Percentiles rank a stretch among this genome's conserved stretches.
These are phyloP conservation scores for Myiotriccus ornatus DNA, from an alignment of 2,797 vertebrate species.

Conservation along the genomic window DNA sequence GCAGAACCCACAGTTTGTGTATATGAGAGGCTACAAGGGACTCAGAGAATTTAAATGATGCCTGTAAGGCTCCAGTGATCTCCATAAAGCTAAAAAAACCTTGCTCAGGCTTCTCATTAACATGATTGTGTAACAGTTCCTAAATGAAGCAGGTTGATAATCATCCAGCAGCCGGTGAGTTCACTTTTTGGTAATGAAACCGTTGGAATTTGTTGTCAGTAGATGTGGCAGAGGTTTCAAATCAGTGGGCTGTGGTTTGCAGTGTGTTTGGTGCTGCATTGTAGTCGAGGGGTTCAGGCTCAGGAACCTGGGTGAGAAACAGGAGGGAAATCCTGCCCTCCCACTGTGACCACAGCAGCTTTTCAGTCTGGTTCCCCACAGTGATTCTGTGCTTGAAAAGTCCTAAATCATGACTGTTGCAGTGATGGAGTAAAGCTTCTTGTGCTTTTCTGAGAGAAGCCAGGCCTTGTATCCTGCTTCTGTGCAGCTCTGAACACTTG, in stretches of 20 bases:
- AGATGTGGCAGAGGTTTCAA: neutral
- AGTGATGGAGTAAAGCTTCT: neutral
- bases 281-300: neutral
- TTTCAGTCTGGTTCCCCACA: neutral
- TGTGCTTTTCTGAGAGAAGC: neutral
- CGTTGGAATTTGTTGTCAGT: neutral
- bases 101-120: neutral
- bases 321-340: neutral
- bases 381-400: neutral
- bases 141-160: neutral
- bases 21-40: neutral
- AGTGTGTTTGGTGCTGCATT: neutral
- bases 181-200: neutral
- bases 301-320: neutral
- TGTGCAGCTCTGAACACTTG: neutral
- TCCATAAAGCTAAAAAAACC: neutral
- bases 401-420: neutral
- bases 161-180: neutral
- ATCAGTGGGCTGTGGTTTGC: neutral
- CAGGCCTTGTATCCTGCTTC: neutral
- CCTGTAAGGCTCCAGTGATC: neutral
- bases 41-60: rapidly evolving
- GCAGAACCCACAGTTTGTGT: neutral
- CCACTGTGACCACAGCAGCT: neutral
- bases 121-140: neutral